A percentile compares a stretch with the other conserved stretches of the same genome.
Conservation (phyloP, 2,888 invertebrate species). For the Drosophila stalkeri region DNA sequence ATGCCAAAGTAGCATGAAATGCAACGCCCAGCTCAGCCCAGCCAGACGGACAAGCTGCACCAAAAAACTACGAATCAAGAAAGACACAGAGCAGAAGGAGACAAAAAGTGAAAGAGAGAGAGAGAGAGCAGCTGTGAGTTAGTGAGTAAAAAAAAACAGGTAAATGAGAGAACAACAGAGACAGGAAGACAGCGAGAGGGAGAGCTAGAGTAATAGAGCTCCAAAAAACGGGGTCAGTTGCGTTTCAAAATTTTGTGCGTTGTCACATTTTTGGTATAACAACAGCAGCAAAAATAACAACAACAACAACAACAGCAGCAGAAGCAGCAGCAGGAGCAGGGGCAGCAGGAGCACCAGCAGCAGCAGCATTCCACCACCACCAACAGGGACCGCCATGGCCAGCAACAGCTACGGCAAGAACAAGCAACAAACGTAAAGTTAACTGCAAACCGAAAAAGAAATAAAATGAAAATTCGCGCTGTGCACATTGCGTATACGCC, state of each 20-base stretch:
- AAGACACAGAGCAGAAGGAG: neutral
- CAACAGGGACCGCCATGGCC: neutral
- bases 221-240: constrained; percentile 69
- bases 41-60: constrained; percentile 19
- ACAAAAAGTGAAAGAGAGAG: neutral
- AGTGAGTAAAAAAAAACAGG: neutral
- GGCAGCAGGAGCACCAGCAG: constrained; percentile 6
- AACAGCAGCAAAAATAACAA: constrained; percentile 4
- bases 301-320: constrained; percentile 18
- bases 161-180: neutral
- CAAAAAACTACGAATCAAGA: constrained; percentile 7
- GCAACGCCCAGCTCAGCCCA: constrained; percentile 50
- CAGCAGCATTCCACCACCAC: too few relatives aligned
- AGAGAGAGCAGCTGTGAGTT: neutral
- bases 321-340: constrained; percentile 17
- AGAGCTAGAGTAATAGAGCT: constrained; percentile 8
- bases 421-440: constrained; percentile 17
- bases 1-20: constrained; percentile 53
- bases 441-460: constrained; percentile 18
- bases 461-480: constrained; percentile 51
- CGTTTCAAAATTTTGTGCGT: constrained; percentile 53
- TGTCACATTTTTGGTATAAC: constrained; percentile 70
- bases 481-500: constrained; percentile 70
- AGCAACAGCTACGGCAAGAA: constrained; percentile 18
- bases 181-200: neutral